phyloP scores from a whole-genome alignment of 2,113 vertebrate species.

The Cheirogaleus medius region DNA sequence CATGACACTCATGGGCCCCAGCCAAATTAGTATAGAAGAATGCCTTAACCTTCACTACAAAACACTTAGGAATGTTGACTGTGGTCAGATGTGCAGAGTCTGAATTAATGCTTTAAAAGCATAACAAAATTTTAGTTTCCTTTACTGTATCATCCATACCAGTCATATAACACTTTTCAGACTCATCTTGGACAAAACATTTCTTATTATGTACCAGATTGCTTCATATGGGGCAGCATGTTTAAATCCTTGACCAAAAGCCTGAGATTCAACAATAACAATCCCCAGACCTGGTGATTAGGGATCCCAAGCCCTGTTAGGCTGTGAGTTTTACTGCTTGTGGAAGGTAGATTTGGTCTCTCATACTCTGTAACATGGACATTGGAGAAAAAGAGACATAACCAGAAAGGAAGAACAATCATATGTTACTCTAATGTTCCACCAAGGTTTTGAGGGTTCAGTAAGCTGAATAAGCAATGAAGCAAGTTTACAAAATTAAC shows the following conservation, averaged over 20 bases:
- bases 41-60: not conserved
- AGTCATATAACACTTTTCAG: not conserved
- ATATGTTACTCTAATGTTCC: not conserved
- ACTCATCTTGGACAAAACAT: not conserved
- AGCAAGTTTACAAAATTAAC: not conserved
- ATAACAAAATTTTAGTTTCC: not conserved
- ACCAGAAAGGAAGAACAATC: not conserved
- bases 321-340: not conserved
- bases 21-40: not conserved
- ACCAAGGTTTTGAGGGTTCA: not conserved
- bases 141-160: not conserved
- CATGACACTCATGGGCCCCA: rapidly evolving
- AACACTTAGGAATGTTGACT: not conserved
- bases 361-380: not conserved
- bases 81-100: not conserved
- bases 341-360: not conserved
- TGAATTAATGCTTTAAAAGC: not conserved
- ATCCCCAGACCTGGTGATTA: not conserved
- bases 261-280: not conserved
- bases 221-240: not conserved
- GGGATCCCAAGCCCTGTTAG: not conserved
- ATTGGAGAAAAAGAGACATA: too few relatives aligned
- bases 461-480: not conserved
- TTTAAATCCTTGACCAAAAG: not conserved
- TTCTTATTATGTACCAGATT: not conserved